These are phyloP conservation scores for Carabus problematicus DNA, from an alignment of 2,888 invertebrate genomes.

Conservation along the genomic window DNA sequence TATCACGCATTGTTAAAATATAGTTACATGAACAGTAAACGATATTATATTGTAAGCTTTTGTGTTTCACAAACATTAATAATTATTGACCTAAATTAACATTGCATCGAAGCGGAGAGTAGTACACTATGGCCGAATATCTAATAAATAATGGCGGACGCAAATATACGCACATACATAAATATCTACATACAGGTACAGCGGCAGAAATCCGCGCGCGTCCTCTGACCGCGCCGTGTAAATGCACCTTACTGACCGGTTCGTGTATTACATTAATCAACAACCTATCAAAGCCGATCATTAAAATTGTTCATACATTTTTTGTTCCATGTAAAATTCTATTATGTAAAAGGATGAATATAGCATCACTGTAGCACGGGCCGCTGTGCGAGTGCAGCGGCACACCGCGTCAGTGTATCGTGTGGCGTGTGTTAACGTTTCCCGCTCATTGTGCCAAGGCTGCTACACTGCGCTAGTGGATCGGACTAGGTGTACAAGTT, in stretches of 20 bases:
- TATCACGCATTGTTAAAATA: constrained; percentile 43
- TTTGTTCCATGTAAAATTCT: constrained; percentile 39
- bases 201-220: neutral
- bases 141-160: constrained; percentile 17
- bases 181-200: no score
- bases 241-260: constrained; percentile 1
- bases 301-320: constrained; percentile 44
- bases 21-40: constrained; percentile 29
- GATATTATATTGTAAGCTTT: constrained; percentile 36
- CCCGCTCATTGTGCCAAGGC: neutral
- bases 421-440: neutral
- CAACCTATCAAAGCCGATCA: constrained; percentile 41
- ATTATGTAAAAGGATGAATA: constrained; percentile 41
- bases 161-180: no score
- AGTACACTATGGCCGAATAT: constrained; percentile 23
- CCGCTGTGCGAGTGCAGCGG: constrained; percentile 30
- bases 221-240: constrained; percentile 1
- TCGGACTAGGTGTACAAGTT: constrained; percentile 47
- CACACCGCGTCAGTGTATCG: neutral
- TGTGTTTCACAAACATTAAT: constrained; percentile 36
- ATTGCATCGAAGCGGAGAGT: constrained; percentile 19
- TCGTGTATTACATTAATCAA: constrained; percentile 39
- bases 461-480: constrained; percentile 43
- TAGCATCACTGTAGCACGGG: constrained; percentile 29
- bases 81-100: constrained; percentile 38